Base-by-base conservation (phyloP, 2,797 vertebrate species). In the Hydrophis major region DNA sequence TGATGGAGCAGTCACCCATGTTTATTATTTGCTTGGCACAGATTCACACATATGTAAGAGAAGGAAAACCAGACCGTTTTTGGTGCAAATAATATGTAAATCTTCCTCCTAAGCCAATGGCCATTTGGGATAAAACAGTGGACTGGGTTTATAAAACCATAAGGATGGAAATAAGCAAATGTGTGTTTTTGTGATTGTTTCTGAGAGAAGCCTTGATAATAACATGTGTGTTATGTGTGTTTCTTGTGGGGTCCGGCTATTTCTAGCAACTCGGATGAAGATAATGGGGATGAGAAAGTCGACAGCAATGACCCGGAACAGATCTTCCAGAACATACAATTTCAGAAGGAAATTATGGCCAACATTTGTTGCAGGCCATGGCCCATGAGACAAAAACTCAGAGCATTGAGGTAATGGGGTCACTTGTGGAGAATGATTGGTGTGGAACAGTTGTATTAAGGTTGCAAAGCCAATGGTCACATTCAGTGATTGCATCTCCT, bases 261-360 rank as follows among this genome's bases (percentile, higher is more conserved):
- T 37, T 89, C 59, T 95, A 99, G 99, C 96, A 98, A 97, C 93
- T 98, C 98, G 0, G 99, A 99, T 0, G 98, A 97, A 2, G 98
- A 98, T 55, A 97, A 97, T 47, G 97, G 97, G 1, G 98, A 98
- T 56, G 98, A 98, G 89, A 97, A 98, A 4, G 97, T 97, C 89
- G 99, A 99, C 93, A 99, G 98, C 96, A 98, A 98, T 1, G 99
- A 99, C 94, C 99, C 99, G 0, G 99, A 99, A 95, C 98, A 98
- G 93, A 98, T 99, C 97, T 99, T 99, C 94, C 99, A 99, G 98
- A 99, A 99, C 95, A 99, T 99, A 95, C 99, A 99, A 97, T 98
- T 98, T 95, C 99, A 99, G 97, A 99, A 99, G 94, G 99, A 99
- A 93, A 98, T 99, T 55, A 98, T 99, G 83, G 98, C 99, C 92